These are phyloP conservation scores for Protaetia brevitarsis DNA, from an alignment of 1,140 invertebrate species.

Conservation along the genomic window DNA sequence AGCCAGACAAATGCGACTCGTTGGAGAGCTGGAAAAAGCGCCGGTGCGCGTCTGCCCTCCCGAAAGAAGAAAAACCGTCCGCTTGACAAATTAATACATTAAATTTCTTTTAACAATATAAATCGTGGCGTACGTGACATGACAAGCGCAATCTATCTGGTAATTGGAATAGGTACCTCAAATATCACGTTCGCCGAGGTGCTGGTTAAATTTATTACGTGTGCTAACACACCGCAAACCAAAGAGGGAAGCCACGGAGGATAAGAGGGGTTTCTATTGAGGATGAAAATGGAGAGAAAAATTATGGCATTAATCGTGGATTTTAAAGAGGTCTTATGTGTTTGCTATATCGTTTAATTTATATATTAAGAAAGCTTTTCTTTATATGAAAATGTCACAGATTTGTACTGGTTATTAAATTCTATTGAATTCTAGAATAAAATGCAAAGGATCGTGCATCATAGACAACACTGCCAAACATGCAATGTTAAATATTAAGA, in stretches of 20 bases:
- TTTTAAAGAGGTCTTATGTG: no score
- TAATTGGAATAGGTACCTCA: slow-evolving; percentile 13
- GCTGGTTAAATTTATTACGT: neutral
- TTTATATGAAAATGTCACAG: no score
- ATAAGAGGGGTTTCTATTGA: no score
- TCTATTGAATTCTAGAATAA: no score
- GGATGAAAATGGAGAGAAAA: no score
- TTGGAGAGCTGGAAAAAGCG: neutral
- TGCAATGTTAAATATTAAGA: no score
- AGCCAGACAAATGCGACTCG: neutral
- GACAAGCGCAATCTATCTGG: slow-evolving; percentile 3
- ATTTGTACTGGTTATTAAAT: no score
- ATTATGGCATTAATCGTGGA: no score
- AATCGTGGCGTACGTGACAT: neutral
- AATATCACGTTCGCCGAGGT: neutral
- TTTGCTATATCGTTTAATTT: no score
- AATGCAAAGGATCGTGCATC: no score
- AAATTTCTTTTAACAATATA: slow-evolving; percentile 16
- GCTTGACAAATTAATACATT: slow-evolving; percentile 9
- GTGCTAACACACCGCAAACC: neutral
- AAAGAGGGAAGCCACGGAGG: neutral
- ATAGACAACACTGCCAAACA: no score
- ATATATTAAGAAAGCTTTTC: no score
- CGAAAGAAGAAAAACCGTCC: neutral
- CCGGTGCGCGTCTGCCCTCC: neutral